Conservation (phyloP, 2,888 invertebrate genomes). For the Mesorhabditis sp. region DNA sequence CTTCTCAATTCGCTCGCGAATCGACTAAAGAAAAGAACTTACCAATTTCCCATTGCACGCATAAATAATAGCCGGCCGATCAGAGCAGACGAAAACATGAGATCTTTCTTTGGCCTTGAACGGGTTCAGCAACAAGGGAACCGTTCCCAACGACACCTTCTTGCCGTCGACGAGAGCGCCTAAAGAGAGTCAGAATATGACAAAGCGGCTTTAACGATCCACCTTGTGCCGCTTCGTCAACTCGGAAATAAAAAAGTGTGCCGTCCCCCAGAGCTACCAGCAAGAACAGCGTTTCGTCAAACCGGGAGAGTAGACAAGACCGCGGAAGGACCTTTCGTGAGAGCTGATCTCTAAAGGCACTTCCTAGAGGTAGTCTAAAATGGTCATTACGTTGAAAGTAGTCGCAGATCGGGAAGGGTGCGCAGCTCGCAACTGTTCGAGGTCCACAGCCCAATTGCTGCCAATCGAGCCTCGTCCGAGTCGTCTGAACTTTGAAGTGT, state of each 20-base stretch:
- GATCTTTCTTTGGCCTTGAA: conserved; percentile 71
- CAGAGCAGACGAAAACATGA: conserved; percentile 97
- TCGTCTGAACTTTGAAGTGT: conserved; percentile 15
- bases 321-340: conserved; percentile 83
- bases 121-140: conserved; percentile 85
- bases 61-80: conserved; percentile 70
- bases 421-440: conserved; percentile 88
- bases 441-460: conserved; percentile 93
- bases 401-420: conserved; percentile 72
- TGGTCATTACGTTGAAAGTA: background rate
- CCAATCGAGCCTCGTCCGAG: conserved; percentile 64
- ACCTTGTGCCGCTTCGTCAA: conserved; percentile 65
- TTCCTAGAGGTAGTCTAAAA: background rate
- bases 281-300: conserved; percentile 76
- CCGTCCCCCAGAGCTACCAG: conserved; percentile 86
- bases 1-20: no score
- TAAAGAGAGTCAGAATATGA: conserved; percentile 15
- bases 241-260: conserved; percentile 87
- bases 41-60: conserved; percentile 43
- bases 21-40: background rate
- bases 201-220: conserved; percentile 50
- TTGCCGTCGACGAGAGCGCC: conserved; percentile 76
- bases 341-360: conserved; percentile 22
- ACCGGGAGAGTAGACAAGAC: conserved; percentile 86
- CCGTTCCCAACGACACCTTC: conserved; percentile 92